Percentiles rank a stretch among this genome's conserved stretches.
Evolutionary conservation across 2,797 vertebrate genomes (phyloP).

Genomic region (Lepus townsendii): DNA sequence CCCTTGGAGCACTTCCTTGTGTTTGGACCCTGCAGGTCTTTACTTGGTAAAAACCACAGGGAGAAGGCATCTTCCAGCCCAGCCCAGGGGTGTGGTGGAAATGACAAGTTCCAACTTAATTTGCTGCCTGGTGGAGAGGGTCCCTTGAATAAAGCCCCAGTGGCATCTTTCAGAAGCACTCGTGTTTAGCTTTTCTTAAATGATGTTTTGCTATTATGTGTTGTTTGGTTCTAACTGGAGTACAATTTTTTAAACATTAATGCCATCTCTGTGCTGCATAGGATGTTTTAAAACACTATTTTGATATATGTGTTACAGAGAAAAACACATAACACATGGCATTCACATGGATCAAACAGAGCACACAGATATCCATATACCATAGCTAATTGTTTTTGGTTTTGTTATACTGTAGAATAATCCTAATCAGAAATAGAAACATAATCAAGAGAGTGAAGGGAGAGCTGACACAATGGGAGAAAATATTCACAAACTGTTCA

Average conservation of each 20-base stretch:
- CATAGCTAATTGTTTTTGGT: neutral
- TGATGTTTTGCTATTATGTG: neutral
- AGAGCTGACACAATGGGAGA: too few species aligned
- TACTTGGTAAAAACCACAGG: neutral
- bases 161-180: neutral
- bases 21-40: neutral
- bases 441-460: too few species aligned
- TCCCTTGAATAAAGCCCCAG: neutral
- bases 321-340: neutral
- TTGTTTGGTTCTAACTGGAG: neutral
- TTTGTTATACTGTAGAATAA: neutral
- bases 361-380: neutral
- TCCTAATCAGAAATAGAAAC: neutral
- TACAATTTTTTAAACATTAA: neutral
- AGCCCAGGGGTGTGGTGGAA: neutral
- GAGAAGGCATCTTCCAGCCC: neutral
- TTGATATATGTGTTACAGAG: neutral
- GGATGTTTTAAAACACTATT: neutral
- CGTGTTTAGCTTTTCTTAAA: neutral
- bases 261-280: neutral
- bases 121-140: neutral
- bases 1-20: neutral
- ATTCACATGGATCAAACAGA: neutral
- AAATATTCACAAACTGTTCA: too few species aligned
- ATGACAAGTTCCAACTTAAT: neutral